A percentile compares a stretch with the other conserved stretches of the same genome.
Conservation (phyloP, 2,113 vertebrate species). For the Rhinopomastus cyanomelas region DNA sequence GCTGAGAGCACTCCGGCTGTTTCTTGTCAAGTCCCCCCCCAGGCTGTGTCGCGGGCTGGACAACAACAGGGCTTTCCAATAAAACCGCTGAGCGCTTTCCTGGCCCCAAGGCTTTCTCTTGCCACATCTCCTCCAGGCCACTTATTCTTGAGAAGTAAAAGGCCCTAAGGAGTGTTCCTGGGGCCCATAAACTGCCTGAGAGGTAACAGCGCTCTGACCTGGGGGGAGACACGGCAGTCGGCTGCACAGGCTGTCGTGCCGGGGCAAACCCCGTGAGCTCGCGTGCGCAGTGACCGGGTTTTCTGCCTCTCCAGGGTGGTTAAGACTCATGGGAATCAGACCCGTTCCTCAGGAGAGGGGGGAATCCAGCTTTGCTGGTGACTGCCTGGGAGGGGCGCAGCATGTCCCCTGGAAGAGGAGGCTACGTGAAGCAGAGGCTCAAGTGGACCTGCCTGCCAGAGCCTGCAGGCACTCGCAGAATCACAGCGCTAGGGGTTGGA, state of each 20-base stretch:
- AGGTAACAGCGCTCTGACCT: background rate
- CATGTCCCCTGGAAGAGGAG: background rate
- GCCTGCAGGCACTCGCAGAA: background rate
- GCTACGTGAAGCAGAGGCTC: background rate
- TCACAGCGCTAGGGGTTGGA: too few species aligned
- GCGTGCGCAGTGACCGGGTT: too few species aligned
- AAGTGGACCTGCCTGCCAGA: background rate
- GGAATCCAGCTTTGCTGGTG: background rate
- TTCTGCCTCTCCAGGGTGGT: too few species aligned
- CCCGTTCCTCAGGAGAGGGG: background rate
- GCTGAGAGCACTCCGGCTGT: background rate
- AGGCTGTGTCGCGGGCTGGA: background rate
- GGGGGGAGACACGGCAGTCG: too few species aligned
- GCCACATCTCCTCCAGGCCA: background rate
- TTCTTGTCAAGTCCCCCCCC: too few species aligned
- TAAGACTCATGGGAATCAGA: background rate
- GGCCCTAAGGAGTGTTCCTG: background rate
- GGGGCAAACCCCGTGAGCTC: too few species aligned
- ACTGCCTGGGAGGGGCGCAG: background rate
- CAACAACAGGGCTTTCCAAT: background rate
- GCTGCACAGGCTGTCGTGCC: too few species aligned
- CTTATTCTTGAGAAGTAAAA: background rate
- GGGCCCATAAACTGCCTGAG: background rate
- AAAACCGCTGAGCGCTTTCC: background rate
- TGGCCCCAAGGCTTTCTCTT: background rate